Percentiles rank a stretch among this genome's conserved stretches.
Conservation (phyloP, 2,888 invertebrate genomes). For the Dryomyza anilis region DNA sequence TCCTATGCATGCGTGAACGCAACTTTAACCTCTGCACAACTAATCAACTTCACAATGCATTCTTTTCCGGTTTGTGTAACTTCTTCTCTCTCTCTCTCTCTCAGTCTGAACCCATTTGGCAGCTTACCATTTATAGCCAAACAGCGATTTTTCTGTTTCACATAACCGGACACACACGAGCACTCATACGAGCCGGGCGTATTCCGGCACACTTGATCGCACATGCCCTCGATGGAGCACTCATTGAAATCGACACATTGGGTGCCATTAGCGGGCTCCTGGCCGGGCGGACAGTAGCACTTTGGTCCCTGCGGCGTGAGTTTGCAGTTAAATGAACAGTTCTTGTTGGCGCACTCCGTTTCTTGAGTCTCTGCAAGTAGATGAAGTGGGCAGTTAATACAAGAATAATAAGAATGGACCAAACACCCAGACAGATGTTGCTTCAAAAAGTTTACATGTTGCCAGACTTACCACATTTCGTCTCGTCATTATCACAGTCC, state of each 20-base stretch:
- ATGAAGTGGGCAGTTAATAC: background rate
- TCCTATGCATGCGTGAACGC: too few species aligned
- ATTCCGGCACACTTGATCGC: conserved; percentile 77
- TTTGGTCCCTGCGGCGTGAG: conserved; percentile 72
- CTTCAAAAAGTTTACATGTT: background rate
- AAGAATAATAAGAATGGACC: background rate
- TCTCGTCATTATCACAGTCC: conserved; percentile 61
- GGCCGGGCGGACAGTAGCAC: conserved; percentile 77
- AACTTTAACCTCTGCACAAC: too few species aligned
- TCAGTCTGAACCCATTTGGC: background rate
- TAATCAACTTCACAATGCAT: too few species aligned
- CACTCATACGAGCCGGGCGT: conserved; percentile 72
- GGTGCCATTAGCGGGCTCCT: conserved; percentile 64
- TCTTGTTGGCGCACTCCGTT: conserved; percentile 62
- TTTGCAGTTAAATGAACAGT: conserved; percentile 73
- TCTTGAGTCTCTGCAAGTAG: conserved; percentile 52
- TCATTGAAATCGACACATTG: conserved; percentile 78
- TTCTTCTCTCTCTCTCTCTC: background rate
- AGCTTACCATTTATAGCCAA: conserved; percentile 71
- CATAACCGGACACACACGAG: conserved; percentile 75
- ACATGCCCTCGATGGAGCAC: conserved; percentile 72
- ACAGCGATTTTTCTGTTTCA: conserved; percentile 67
- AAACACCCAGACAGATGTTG: background rate
- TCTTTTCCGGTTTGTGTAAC: too few species aligned
- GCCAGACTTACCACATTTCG: conserved; percentile 53